Base-by-base conservation (phyloP, 2,113 vertebrate species). In the Amblyopsis rosae region DNA sequence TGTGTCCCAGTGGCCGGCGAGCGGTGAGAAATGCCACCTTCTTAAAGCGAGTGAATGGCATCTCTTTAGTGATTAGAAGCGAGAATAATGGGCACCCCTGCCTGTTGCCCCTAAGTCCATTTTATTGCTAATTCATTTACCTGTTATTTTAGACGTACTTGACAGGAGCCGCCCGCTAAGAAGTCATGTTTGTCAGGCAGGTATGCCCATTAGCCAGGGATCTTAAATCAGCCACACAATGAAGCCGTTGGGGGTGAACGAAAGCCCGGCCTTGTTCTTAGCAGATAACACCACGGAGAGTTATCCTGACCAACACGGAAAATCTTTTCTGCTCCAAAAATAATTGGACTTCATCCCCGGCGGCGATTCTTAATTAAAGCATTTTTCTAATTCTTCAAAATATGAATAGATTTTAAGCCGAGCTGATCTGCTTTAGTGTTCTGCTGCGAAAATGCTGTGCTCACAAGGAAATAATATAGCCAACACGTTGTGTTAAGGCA, bases 61-160 rank as follows among this genome's bases (percentile, higher is more conserved):
- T 96, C 96, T 98, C 95, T 98, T 96, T 96, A 96, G 96, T 97
- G 96, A 98, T 98, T 98, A 98, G 93, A 94, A 94, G 92, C 93
- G 64, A 93, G 94, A 96, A 96, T 98, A 98, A 99, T 96, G 94
- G 95, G 94, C 93, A 94, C 94, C 95, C 97, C 96, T 87, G 95
- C 95, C 93, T 96, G 93, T 94, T 93, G 93, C 59, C 91, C 89
- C 94, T 95, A 95, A 97, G 96, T 96, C 96, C 95, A 93, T 96
- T 95, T 96, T 94, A 96, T 98, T 96, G 96, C 96, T 97, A 96
- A 98, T 97, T 98, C 95, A 97, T 97, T 96, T 96, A 97, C 94
- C 95, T 95, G 94, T 96, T 95, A 95, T 96, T 96, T 96, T 95
- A 95, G 95, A 96, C 92, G 91, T 91, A 95, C 94, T 94, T 94